Evolutionary conservation across 1,140 invertebrate genomes (phyloP).

Genomic region (Schlechtendalia chinensis): DNA sequence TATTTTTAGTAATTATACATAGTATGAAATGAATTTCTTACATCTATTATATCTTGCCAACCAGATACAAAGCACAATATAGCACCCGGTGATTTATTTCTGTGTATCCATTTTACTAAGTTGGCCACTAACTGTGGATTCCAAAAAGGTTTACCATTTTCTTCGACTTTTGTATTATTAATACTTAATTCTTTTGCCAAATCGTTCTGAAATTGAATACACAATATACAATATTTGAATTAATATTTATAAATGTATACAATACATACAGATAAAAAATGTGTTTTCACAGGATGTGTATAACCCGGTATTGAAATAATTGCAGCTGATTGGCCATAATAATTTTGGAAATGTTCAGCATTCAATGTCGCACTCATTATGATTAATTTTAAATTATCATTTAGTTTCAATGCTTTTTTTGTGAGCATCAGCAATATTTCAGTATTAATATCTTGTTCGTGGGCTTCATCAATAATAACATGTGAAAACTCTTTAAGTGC

Average conservation of each 20-base stretch:
- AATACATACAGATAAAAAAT: slow-evolving; percentile 48
- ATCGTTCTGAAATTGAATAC: background rate
- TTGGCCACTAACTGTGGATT: slow-evolving; percentile 19
- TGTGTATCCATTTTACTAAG: slow-evolving; percentile 46
- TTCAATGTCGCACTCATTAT: slow-evolving; percentile 91
- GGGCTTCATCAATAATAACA: slow-evolving; percentile 79
- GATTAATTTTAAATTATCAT: slow-evolving; percentile 75
- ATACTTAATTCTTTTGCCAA: slow-evolving; percentile 8
- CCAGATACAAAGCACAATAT: slow-evolving; percentile 51
- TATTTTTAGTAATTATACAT: background rate
- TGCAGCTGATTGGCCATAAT: slow-evolving; percentile 72
- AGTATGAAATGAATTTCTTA: background rate
- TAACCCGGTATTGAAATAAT: slow-evolving; percentile 80
- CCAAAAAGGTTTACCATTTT: slow-evolving; percentile 32
- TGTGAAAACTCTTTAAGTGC: slow-evolving; percentile 66
- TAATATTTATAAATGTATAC: background rate
- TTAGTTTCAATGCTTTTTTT: slow-evolving; percentile 72
- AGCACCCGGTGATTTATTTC: slow-evolving; percentile 47
- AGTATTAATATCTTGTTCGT: slow-evolving; percentile 73
- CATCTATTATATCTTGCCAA: slow-evolving; percentile 51
- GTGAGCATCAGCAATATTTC: slow-evolving; percentile 81
- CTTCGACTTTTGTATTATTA: slow-evolving; percentile 2
- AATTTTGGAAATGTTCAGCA: slow-evolving; percentile 72
- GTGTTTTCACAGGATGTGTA: slow-evolving; percentile 78
- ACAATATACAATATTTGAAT: background rate